Base-by-base conservation (phyloP, 2,797 vertebrate genomes). In the Sparidentex hasta region DNA sequence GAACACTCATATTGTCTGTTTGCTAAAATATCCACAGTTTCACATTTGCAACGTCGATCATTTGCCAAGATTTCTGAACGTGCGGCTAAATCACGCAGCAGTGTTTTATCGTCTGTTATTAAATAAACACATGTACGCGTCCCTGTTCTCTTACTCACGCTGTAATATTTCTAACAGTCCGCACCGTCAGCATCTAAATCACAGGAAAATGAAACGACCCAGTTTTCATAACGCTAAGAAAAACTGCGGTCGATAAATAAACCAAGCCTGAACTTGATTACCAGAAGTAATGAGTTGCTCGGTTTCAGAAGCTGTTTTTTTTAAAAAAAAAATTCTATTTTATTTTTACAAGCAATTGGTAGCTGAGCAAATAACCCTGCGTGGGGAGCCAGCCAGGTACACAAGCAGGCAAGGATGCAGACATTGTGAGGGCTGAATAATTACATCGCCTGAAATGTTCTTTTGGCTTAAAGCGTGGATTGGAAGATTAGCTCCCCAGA, bases 371-470 rank as follows among this genome's bases (percentile, higher is more conserved):
- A 87, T 80, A 74, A 69, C 75, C 63, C 4, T 16, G 14, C 14
- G 17, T 0, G 46, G 68, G 65, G 73, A 79, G 73, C 77, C 73
- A 33, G 90, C 86, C 88, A 90, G 84, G 76, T 90, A 82, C 29
- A 20, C 76, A 74, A 57, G 52, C 83, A 69, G 73, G 68, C 62
- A 38, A 78, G 79, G 76, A 80, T 76, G 82, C 81, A 84, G 55
- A 84, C 75, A 78, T 87, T 87, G 83, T 89, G 88, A 92, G 88
- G 81, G 87, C 83, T 80, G 74, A 91, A 93, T 90, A 89, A 88
- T 90, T 83, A 65, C 82, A 69, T 89, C 62, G 66, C 76, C 81
- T 87, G 46, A 89, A 88, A 92, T 77, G 79, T 81, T 85, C 85
- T 91, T 86, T 81, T 91, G 92, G 92, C 88, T 69, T 21, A 13